phyloP scores from a whole-genome alignment of 2,113 vertebrate genomes.

The Heptranchias perlo region DNA sequence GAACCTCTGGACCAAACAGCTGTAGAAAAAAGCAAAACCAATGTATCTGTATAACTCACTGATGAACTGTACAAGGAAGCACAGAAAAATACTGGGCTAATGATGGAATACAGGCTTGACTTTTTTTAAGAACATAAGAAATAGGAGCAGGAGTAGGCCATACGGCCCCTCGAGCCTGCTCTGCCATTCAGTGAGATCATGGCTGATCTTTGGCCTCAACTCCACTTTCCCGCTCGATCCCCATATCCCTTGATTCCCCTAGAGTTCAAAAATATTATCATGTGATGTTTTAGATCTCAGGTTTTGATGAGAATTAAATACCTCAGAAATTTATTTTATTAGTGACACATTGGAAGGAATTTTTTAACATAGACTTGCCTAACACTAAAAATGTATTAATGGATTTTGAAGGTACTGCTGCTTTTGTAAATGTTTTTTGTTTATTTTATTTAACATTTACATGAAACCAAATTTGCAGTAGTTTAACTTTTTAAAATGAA shows the following conservation, averaged over 20 bases:
- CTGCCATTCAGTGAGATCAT: too few relatives aligned
- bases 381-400: neutral
- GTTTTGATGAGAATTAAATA: neutral
- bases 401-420: neutral
- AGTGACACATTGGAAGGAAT: neutral
- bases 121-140: neutral
- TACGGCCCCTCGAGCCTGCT: too few relatives aligned
- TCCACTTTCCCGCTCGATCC: too few relatives aligned
- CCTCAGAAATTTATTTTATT: conserved; percentile 4
- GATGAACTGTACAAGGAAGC: neutral
- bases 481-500: neutral
- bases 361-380: neutral
- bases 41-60: neutral
- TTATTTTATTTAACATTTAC: neutral
- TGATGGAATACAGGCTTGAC: neutral
- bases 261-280: too few relatives aligned
- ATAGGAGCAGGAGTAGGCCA: too few relatives aligned
- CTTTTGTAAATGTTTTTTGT: neutral
- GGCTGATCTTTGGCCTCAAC: too few relatives aligned
- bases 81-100: neutral
- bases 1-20: neutral
- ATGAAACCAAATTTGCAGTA: neutral
- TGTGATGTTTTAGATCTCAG: neutral
- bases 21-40: neutral
- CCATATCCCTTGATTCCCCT: too few relatives aligned